These are phyloP conservation scores for Lindbergichthys nudifrons DNA, from an alignment of 2,797 vertebrate genomes.

Conservation along the genomic window DNA sequence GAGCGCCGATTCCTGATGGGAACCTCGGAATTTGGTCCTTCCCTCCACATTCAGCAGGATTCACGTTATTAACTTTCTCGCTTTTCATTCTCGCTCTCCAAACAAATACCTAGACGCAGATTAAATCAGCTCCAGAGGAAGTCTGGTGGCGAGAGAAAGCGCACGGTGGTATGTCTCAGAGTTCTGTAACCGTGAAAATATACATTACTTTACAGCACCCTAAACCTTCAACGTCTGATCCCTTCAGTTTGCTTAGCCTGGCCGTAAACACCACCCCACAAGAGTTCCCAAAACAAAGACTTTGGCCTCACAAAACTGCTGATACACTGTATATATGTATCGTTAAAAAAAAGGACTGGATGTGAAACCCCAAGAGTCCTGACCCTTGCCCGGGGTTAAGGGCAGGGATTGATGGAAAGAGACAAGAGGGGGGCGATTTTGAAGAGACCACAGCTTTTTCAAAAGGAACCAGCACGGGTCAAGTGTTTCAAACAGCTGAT, in stretches of 20 bases:
- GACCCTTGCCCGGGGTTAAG: constrained; percentile 34
- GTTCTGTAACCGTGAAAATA: constrained; percentile 59
- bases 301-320: constrained; percentile 33
- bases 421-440: constrained; percentile 8
- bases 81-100: constrained; percentile 60
- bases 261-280: constrained; percentile 35
- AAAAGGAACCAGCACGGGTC: constrained; percentile 15
- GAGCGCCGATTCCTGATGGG: constrained; percentile 63
- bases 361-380: constrained; percentile 25
- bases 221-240: constrained; percentile 46
- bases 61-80: constrained; percentile 63
- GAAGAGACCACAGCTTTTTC: constrained; percentile 17
- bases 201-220: constrained; percentile 25
- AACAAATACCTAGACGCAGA: constrained; percentile 59
- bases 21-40: constrained; percentile 52
- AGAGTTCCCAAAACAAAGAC: constrained; percentile 40
- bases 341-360: constrained; percentile 9
- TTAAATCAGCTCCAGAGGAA: constrained; percentile 11
- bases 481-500: constrained; percentile 30
- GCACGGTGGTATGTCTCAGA: constrained; percentile 14
- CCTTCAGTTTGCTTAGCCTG: constrained; percentile 43
- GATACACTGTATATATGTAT: constrained; percentile 10
- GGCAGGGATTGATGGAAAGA: constrained; percentile 6
- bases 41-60: constrained; percentile 65
- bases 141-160: constrained; percentile 24